Conservation (phyloP, 2,113 vertebrate species). For the Rhadina sibilatrix region DNA sequence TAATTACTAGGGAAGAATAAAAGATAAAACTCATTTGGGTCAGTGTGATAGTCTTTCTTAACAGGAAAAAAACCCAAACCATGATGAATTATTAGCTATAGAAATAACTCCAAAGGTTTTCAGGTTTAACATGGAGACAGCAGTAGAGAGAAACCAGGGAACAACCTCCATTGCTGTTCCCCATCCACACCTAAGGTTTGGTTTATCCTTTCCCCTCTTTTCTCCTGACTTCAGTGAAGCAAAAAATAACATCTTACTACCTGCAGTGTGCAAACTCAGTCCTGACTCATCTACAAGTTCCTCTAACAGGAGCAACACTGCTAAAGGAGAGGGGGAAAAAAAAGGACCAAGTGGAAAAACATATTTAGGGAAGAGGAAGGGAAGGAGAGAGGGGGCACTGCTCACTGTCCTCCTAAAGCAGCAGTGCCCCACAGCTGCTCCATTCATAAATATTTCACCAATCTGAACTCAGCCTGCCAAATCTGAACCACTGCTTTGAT, state of each 20-base stretch:
- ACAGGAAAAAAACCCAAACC: not conserved
- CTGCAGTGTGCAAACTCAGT: not conserved
- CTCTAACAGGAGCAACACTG: not conserved
- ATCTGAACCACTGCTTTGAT: slow-evolving; percentile 44
- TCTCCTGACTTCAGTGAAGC: not conserved
- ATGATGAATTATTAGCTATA: not conserved
- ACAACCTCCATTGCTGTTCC: accelerated
- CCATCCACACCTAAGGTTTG: not conserved
- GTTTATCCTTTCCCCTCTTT: not conserved
- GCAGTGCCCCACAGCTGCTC: not conserved
- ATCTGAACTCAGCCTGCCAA: not conserved
- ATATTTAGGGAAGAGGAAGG: not conserved
- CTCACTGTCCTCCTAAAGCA: not conserved
- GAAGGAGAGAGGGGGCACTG: not conserved
- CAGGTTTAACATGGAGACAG: not conserved
- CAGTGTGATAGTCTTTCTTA: not conserved
- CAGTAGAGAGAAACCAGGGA: not conserved
- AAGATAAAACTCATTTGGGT: not conserved
- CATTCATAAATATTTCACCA: slow-evolving; percentile 35
- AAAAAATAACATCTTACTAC: not conserved
- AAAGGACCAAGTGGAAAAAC: not conserved
- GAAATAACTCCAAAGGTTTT: not conserved
- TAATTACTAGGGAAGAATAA: not conserved
- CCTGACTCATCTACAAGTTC: not conserved
- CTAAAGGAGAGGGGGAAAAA: not conserved